Base-by-base conservation (phyloP, 2,888 invertebrate genomes). In the Pyrgus malvae region DNA sequence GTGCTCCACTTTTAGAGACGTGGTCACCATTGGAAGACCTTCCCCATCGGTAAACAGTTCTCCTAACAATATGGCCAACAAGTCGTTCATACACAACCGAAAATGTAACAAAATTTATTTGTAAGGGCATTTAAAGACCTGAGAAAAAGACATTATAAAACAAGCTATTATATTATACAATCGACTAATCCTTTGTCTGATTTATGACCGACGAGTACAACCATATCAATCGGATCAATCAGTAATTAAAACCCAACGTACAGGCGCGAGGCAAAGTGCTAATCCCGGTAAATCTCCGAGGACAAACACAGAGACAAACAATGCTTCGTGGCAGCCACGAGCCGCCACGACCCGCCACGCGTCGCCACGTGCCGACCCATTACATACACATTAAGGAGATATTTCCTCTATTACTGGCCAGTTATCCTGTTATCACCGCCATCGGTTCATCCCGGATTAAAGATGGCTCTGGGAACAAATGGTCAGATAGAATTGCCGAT, bases 341-440 rank as follows among this genome's bases (percentile, higher is more conserved):
- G 60, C 58, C 63, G 69, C 42, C 87, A 71, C 86, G 83, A 23
- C 60, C 58, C 63, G 69, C 42, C 79, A 79, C 83, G 76, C 72
- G 78, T 45, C 72, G 59, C 37, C 87, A 71, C 86, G 85, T 74
- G 86, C 45, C 75, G 42, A 3, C 55, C 79, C 68, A 85, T 87
- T 83, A 83, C 79, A 73, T 73, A 74, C 78, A 76, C 85, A 84
- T 86, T 86, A 85, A 70, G 75, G 70, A 80, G 81, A 80, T 80
- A 83, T 82, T 77, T 74, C 71, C 67, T 69, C 83, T 80, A 86
- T 84, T 83, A 83, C 79, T 62, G 70, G 71, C 71, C 78, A 62
- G 79, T 83, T 86, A 88, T 86, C 87, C 72, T 69, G 80, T 85
- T 87, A 86, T 87, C 85, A 82, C 69, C 65, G 75, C 65, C 60